A percentile compares a stretch with the other conserved stretches of the same genome.
Evolutionary conservation across 2,888 invertebrate species (phyloP).

Genomic region (Sinotaia quadrata): DNA sequence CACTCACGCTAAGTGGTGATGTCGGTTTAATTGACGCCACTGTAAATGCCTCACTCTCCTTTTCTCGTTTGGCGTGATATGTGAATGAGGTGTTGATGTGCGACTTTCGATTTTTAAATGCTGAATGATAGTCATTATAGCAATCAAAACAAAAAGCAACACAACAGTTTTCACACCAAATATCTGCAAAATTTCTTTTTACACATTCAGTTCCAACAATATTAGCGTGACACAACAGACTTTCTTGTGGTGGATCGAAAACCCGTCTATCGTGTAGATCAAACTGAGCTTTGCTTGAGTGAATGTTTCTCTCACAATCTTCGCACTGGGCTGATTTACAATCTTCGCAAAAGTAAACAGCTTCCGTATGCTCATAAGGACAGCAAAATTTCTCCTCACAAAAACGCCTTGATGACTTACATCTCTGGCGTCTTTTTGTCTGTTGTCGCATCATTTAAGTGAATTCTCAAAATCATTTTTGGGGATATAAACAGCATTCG

Average conservation of each 20-base stretch:
- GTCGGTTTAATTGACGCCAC: conserved; percentile 50
- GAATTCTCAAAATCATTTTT: not conserved
- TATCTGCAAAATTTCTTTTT: conserved; percentile 69
- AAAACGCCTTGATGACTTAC: conserved; percentile 58
- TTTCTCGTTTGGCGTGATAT: conserved; percentile 38
- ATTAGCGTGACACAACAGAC: conserved; percentile 62
- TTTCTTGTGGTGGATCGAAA: conserved; percentile 55
- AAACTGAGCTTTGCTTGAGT: conserved; percentile 60
- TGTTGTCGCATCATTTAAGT: conserved; percentile 48
- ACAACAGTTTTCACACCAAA: conserved; percentile 67
- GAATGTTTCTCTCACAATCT: conserved; percentile 67
- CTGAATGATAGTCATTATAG: conserved; percentile 58
- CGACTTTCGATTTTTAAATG: conserved; percentile 36
- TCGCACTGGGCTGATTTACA: conserved; percentile 70
- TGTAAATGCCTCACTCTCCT: conserved; percentile 42
- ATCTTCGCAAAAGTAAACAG: conserved; percentile 65
- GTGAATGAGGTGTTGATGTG: conserved; percentile 46
- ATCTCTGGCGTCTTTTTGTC: conserved; percentile 47
- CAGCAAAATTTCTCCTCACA: conserved; percentile 68
- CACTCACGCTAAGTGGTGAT: conserved; percentile 51
- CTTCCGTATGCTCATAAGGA: conserved; percentile 58
- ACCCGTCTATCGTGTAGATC: conserved; percentile 65
- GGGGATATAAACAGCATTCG: not conserved
- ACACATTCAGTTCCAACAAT: conserved; percentile 50
- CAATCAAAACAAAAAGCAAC: conserved; percentile 67